Evolutionary conservation across 2,113 vertebrate genomes (phyloP).

Genomic region (Eudorcas thomsonii): DNA sequence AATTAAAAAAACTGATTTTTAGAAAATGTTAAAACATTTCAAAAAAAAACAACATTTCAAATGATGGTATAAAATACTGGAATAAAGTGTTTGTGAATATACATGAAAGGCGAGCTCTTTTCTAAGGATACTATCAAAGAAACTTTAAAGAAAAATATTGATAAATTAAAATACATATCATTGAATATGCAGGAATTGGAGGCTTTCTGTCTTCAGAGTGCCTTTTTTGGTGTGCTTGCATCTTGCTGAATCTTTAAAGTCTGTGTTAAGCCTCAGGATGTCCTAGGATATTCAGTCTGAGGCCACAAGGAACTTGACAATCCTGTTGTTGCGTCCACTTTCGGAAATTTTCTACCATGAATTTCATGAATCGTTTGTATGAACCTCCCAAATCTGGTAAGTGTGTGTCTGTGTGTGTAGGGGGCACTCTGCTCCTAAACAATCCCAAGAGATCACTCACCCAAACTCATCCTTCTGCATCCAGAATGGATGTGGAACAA

Average conservation of each 20-base stretch:
- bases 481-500: background rate
- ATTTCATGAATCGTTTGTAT: background rate
- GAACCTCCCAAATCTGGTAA: background rate
- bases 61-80: background rate
- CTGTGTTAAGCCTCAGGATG: background rate
- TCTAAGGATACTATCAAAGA: background rate
- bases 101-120: background rate
- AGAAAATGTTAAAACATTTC: background rate
- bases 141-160: slow-evolving; percentile 2
- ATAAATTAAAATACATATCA: background rate
- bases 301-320: background rate
- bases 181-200: background rate
- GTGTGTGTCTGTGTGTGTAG: background rate
- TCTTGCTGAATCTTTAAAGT: background rate
- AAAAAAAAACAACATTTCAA: background rate
- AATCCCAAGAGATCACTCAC: background rate
- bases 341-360: background rate
- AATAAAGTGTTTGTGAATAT: background rate
- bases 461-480: background rate
- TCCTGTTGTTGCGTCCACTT: background rate
- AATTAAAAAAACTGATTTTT: slow-evolving; percentile 12
- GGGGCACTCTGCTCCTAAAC: background rate
- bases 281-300: background rate
- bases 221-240: background rate
- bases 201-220: background rate